phyloP scores from a whole-genome alignment of 2,888 invertebrate species.

The Allolobophora icterica region DNA sequence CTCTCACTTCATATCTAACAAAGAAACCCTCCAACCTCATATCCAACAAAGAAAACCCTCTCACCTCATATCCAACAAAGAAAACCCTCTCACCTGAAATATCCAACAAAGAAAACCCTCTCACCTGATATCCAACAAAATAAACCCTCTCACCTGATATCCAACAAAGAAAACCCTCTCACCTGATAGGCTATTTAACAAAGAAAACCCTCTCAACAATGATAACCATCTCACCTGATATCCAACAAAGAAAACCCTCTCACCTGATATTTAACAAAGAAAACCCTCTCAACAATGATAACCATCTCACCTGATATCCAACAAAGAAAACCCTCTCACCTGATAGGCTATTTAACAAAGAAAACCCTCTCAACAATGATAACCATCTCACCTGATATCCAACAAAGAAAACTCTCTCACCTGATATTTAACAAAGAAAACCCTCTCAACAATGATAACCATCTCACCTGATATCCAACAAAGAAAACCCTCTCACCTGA shows the following conservation, averaged over 20 bases:
- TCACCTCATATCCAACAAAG: slow-evolving; percentile 42
- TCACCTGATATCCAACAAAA: slow-evolving; percentile 43
- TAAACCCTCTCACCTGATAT: slow-evolving; percentile 38
- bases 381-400: not conserved
- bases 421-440: too few species aligned
- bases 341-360: slow-evolving; percentile 42
- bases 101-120: slow-evolving; percentile 37
- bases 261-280: slow-evolving; percentile 42
- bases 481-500: not conserved
- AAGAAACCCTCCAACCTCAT: too few species aligned
- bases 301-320: slow-evolving; percentile 39
- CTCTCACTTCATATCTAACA: not conserved
- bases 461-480: too few species aligned
- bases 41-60: too few species aligned
- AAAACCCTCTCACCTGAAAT: slow-evolving; percentile 33
- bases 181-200: slow-evolving; percentile 42
- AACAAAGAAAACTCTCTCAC: not conserved
- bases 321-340: slow-evolving; percentile 36
- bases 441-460: not conserved
- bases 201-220: too few species aligned
- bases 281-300: too few species aligned
- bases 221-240: slow-evolving; percentile 38
- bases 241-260: slow-evolving; percentile 35
- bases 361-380: not conserved
- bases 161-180: slow-evolving; percentile 34